Evolutionary conservation across 2,797 vertebrate species (phyloP).

Genomic region (Tolypeutes matacus): DNA sequence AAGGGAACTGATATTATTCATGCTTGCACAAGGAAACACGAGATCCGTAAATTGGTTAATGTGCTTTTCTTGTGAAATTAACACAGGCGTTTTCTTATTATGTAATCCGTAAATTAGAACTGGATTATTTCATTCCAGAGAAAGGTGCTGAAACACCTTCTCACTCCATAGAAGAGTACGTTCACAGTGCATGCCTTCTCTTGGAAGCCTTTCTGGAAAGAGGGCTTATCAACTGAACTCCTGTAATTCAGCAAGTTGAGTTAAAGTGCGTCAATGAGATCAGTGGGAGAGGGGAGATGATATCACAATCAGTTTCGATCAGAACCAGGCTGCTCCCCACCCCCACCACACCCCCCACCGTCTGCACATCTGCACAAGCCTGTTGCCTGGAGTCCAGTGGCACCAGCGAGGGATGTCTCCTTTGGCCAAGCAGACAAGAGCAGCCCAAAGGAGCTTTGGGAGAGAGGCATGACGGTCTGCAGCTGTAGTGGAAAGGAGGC

Average conservation of each 20-base stretch:
- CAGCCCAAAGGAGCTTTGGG: background rate
- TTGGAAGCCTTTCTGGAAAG: slow-evolving; percentile 26
- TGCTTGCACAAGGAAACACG: slow-evolving; percentile 62
- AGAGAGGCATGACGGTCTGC: background rate
- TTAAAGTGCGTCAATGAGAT: background rate
- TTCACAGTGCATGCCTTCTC: slow-evolving; percentile 9
- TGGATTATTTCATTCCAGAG: background rate
- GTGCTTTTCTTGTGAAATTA: slow-evolving; percentile 67
- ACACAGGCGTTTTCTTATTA: slow-evolving; percentile 64
- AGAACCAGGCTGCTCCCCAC: background rate
- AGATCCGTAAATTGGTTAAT: slow-evolving; percentile 61
- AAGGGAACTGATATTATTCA: slow-evolving; percentile 54
- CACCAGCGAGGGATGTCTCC: slow-evolving; percentile 32
- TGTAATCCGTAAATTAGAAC: slow-evolving; percentile 70
- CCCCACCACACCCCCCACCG: accelerated
- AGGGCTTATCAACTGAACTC: slow-evolving; percentile 37
- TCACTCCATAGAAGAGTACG: background rate
- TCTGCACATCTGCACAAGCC: background rate
- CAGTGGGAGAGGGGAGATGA: accelerated
- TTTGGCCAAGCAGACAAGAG: slow-evolving; percentile 28
- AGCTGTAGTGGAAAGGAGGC: slow-evolving; percentile 16
- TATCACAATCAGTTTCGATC: background rate
- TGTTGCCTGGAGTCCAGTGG: background rate
- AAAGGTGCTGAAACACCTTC: slow-evolving; percentile 53
- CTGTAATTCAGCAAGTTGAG: background rate